phyloP scores from a whole-genome alignment of 2,888 invertebrate genomes.

The Yponomeuta plumbellus region DNA sequence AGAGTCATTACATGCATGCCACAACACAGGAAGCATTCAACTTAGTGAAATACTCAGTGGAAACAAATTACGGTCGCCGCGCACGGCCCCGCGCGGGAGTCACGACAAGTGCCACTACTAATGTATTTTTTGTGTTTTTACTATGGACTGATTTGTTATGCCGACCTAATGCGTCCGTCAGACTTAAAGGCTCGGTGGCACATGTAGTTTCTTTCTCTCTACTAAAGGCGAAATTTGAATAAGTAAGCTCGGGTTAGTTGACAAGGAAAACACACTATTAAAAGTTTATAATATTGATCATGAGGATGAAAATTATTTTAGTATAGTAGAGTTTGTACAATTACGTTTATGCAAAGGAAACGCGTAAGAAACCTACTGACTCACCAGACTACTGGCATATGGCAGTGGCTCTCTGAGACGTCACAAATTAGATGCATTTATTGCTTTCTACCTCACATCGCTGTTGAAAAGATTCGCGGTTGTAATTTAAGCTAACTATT shows the following conservation, averaged over 20 bases:
- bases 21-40: background rate
- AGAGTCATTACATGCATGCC: no score
- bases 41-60: slow-evolving; percentile 13
- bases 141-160: slow-evolving; percentile 9
- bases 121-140: slow-evolving; percentile 14
- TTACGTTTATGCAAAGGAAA: background rate
- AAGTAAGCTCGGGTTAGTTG: no score
- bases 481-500: background rate
- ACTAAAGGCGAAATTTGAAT: no score
- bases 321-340: background rate
- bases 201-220: background rate
- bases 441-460: background rate
- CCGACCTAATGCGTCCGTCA: background rate
- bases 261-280: no score
- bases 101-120: slow-evolving; percentile 9
- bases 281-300: no score
- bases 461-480: background rate
- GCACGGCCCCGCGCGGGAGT: slow-evolving; percentile 16
- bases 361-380: background rate
- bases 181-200: background rate
- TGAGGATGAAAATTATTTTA: no score
- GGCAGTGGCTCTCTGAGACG: background rate
- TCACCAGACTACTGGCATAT: background rate
- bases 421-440: background rate
- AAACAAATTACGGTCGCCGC: slow-evolving; percentile 35